These are phyloP conservation scores for Acipenser ruthenus DNA, from an alignment of 2,797 vertebrate genomes.

Conservation along the genomic window DNA sequence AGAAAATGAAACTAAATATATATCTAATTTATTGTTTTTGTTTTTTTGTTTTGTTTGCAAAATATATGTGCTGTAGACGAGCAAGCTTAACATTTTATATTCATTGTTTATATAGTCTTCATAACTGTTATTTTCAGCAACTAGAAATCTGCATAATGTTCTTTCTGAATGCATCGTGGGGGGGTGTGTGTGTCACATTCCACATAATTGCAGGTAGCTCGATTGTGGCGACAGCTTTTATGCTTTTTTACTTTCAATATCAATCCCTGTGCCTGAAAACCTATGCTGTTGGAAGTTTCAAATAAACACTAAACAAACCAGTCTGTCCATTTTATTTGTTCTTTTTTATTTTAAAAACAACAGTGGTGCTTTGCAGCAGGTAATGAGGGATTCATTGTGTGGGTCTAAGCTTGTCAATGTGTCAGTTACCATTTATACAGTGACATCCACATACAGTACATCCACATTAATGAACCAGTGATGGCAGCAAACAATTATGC, in stretches of 20 bases:
- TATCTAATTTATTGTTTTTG: slow-evolving; percentile 72
- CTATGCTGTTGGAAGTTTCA: slow-evolving; percentile 30
- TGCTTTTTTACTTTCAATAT: slow-evolving; percentile 40
- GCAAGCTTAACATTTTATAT: slow-evolving; percentile 72
- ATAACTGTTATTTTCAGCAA: slow-evolving; percentile 56
- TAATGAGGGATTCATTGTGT: no score
- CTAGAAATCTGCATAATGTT: slow-evolving; percentile 40
- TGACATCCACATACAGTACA: no score
- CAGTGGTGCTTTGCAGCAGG: no score
- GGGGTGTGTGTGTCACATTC: slow-evolving; percentile 57
- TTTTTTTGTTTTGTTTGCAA: slow-evolving; percentile 37
- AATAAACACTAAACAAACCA: no score
- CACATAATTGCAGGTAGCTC: slow-evolving; percentile 37
- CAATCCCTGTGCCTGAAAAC: slow-evolving; percentile 60
- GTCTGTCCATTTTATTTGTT: no score
- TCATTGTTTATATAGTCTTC: slow-evolving; percentile 61
- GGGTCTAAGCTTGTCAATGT: no score
- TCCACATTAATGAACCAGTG: no score
- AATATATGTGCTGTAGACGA: slow-evolving; percentile 64
- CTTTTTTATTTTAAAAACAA: no score
- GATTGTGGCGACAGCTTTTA: slow-evolving; percentile 25
- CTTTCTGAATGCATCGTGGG: slow-evolving; percentile 47
- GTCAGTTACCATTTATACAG: no score
- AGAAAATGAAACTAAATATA: slow-evolving; percentile 54
- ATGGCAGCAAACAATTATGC: no score